Evolutionary conservation across 2,888 invertebrate genomes (phyloP), one percentile per base, ranked within the genome.

Genomic region (Hoplodrina blanda): DNA sequence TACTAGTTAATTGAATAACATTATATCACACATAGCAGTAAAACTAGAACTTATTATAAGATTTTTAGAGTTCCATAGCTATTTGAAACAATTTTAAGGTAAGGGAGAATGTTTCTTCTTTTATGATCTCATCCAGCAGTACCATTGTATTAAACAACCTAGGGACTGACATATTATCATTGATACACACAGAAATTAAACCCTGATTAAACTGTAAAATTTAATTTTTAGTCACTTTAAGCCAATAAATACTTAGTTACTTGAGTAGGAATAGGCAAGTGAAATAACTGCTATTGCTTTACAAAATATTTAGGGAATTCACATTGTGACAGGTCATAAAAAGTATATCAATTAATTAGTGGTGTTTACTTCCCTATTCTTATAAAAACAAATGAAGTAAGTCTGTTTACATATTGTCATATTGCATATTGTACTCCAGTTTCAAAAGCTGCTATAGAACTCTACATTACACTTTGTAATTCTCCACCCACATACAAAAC

Each of bases 1-100:
- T 69, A 75, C 78, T 81, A 82, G 44, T 64, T 75, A 78, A 79
- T 81, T 83, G 72, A 82, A 83, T 84, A 81, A 79, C 72, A 76
- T 79, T 85, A 86, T 85, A 84, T 86, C 86, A 86, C 85, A 84
- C 84, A 78, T 81, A 85, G 81, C 75, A 79, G 62, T 83, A 69
- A 76, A 83, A 67, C 79, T 85, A 82, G 60, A 33, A 74, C 73
- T 83, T 79, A 83, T 68, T 17, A 55, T 68, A 65, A 71, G 20
- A 44, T 25, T 19, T 62, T 54, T 50, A 19, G 66, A 74, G 75
- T 78, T 77, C 71, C 57, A 62, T 75, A 74, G 82, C 68, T 63
- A 62, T 17, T 56, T 64, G 41, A 56, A 56, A 62, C 56, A 46
- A 49, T 67, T 44, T 6, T 30, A 30, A 54, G 15, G 15, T 17